Evolutionary conservation across 2,888 invertebrate species (phyloP).

Genomic region (Drosophila phalerata): DNA sequence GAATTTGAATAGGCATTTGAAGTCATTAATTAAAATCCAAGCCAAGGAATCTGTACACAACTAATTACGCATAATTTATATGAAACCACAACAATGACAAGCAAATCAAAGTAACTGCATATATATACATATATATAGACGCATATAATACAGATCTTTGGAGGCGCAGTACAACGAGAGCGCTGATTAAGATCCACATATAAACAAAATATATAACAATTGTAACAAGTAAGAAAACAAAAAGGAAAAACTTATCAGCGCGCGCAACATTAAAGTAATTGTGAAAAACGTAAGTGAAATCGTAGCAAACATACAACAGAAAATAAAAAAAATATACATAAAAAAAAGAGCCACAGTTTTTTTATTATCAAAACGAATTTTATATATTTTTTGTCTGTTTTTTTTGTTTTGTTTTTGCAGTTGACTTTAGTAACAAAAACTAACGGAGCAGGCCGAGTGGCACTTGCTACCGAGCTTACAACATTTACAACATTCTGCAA

Average conservation of each 20-base stretch:
- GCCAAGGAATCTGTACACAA: constrained; percentile 35
- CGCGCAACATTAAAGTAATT: constrained; percentile 32
- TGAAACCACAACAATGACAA: constrained; percentile 40
- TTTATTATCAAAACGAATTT: constrained; percentile 24
- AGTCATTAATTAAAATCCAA: constrained; percentile 18
- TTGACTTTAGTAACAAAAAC: constrained; percentile 22
- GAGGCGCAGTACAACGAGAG: constrained; percentile 25
- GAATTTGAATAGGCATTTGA: constrained; percentile 11
- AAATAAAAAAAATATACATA: constrained; percentile 6
- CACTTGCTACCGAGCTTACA: constrained; percentile 35
- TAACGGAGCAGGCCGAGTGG: constrained; percentile 39
- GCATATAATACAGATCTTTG: constrained; percentile 28
- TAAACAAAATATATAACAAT: constrained; percentile 13
- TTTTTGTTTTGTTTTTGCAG: no score
- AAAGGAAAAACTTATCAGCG: constrained; percentile 44
- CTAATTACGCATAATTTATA: constrained; percentile 51
- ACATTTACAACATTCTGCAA: constrained; percentile 31
- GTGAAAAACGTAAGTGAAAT: constrained; percentile 59
- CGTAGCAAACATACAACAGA: constrained; percentile 26
- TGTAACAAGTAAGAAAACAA: constrained; percentile 23
- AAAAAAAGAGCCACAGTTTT: constrained; percentile 32
- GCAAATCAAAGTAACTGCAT: constrained; percentile 18
- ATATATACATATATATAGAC: constrained; percentile 10
- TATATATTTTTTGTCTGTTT: constrained; percentile 6
- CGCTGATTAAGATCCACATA: constrained; percentile 45